These are phyloP conservation scores for Carollia perspicillata DNA, from an alignment of 2,113 vertebrate genomes.

Conservation along the genomic window DNA sequence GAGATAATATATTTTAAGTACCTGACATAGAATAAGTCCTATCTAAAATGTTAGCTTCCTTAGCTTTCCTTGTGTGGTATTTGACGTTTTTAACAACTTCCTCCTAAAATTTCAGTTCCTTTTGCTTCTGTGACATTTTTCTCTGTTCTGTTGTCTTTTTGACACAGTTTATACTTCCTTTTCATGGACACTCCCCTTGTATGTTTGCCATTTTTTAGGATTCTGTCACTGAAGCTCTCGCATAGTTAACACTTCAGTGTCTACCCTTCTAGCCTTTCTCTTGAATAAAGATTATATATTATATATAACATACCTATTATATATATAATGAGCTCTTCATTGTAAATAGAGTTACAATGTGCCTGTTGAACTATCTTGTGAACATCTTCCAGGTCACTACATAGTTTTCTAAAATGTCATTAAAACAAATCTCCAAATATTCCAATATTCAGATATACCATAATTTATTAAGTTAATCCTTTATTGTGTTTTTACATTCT, in stretches of 20 bases:
- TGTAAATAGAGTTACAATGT: not conserved
- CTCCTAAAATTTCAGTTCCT: not conserved
- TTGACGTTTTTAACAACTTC: not conserved
- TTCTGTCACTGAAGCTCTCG: not conserved
- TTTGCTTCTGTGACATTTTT: not conserved
- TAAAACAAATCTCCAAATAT: not conserved
- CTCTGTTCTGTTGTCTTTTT: not conserved
- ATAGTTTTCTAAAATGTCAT: not conserved
- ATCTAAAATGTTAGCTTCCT: not conserved
- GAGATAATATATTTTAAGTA: not conserved
- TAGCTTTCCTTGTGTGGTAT: slow-evolving; percentile 15
- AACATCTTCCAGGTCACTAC: not conserved
- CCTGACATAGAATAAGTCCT: not conserved
- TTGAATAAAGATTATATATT: not conserved
- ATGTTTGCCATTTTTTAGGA: not conserved
- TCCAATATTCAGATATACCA: not conserved
- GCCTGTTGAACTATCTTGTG: not conserved
- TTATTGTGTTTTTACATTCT: not conserved
- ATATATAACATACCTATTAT: not conserved
- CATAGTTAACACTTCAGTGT: not conserved
- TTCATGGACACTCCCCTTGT: not conserved
- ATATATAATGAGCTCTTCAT: not conserved
- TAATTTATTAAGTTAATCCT: not conserved
- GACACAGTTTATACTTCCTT: not conserved
- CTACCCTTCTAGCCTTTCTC: not conserved